Percentiles rank a stretch among this genome's conserved stretches.
These are phyloP conservation scores for Xyrichtys novacula DNA, from an alignment of 2,797 vertebrate genomes.

Conservation along the genomic window DNA sequence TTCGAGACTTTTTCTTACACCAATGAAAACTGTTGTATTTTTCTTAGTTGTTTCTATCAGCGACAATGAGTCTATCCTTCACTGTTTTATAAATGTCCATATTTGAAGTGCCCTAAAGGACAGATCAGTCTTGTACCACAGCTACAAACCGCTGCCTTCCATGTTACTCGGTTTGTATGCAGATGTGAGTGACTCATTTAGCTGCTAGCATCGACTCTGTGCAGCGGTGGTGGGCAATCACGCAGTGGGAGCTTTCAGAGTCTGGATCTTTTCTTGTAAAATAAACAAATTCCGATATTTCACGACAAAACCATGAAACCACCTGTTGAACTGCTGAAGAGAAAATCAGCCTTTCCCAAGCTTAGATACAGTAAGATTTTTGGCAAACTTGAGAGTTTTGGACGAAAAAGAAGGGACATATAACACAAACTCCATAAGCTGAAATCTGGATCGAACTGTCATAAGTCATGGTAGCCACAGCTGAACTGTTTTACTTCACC, in stretches of 20 bases:
- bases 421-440: background rate
- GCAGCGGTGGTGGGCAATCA: constrained; percentile 16
- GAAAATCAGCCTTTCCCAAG: background rate
- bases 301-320: background rate
- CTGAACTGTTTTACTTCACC: background rate
- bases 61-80: background rate
- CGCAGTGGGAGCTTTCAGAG: background rate
- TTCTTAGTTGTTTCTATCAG: background rate
- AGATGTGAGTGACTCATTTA: constrained; percentile 38
- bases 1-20: constrained; percentile 10
- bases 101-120: background rate
- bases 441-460: background rate
- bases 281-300: constrained; percentile 23
- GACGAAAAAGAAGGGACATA: background rate
- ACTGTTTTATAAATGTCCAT: background rate
- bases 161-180: constrained; percentile 4
- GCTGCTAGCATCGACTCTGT: constrained; percentile 20
- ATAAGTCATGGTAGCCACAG: too few relatives aligned
- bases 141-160: background rate
- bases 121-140: background rate
- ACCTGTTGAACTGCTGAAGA: background rate
- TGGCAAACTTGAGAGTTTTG: background rate
- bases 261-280: constrained; percentile 10
- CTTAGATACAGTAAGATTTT: background rate
- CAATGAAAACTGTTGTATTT: background rate